Conservation (phyloP, 1,140 invertebrate species). For the Trachymyrmex septentrionalis region DNA sequence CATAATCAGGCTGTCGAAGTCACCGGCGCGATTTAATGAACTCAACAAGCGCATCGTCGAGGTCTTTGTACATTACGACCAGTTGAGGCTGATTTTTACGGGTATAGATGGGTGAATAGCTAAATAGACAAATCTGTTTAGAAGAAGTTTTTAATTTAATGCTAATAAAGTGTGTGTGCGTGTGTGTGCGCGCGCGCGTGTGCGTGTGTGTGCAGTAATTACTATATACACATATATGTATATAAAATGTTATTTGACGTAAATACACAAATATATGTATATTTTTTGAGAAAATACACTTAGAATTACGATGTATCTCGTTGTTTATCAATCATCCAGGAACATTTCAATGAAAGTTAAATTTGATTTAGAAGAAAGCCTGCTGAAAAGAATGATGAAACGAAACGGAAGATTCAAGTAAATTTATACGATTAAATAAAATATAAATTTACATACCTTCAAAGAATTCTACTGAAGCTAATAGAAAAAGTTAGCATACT, state of each 20-base stretch:
- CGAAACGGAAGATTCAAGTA: background rate
- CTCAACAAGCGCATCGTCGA: slow-evolving; percentile 44
- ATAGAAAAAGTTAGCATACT: background rate
- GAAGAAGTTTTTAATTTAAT: background rate
- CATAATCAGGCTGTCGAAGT: slow-evolving; percentile 64
- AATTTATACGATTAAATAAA: background rate
- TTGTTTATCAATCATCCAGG: background rate
- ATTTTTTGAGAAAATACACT: background rate
- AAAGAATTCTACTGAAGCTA: background rate
- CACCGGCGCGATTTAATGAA: slow-evolving; percentile 58
- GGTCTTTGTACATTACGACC: slow-evolving; percentile 28
- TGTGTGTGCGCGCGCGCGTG: fast-evolving
- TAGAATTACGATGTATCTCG: background rate
- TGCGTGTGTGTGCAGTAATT: background rate
- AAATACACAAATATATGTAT: background rate
- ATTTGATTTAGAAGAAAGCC: background rate
- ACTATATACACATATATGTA: background rate
- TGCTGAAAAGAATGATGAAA: background rate
- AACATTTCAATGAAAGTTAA: background rate
- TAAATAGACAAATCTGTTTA: slow-evolving; percentile 11
- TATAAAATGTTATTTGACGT: background rate
- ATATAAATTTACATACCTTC: background rate
- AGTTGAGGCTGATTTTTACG: background rate
- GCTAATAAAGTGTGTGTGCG: background rate
- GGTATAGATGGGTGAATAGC: background rate